Conservation (phyloP, 2,888 invertebrate genomes). For the Nipponacmea schrenckii region DNA sequence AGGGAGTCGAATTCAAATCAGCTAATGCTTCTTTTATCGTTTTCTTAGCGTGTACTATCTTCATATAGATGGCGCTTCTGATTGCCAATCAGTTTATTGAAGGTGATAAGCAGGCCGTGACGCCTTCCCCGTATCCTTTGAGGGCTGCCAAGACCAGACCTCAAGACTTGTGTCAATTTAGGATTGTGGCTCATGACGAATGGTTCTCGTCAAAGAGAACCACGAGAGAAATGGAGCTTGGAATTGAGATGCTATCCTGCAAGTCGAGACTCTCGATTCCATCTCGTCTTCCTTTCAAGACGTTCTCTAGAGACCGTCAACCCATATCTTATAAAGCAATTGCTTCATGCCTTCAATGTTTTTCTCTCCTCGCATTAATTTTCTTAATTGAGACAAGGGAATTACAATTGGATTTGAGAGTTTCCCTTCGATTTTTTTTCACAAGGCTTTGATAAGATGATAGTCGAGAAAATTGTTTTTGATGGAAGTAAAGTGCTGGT, state of each 20-base stretch:
- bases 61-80: slow-evolving; percentile 1
- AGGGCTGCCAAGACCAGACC: slow-evolving; percentile 9
- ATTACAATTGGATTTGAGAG: slow-evolving; percentile 27
- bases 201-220: slow-evolving; percentile 23
- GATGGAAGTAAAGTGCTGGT: slow-evolving; percentile 21
- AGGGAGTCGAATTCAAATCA: slow-evolving; percentile 6
- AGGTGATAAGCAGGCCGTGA: slow-evolving; percentile 8
- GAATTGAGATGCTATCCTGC: slow-evolving; percentile 18
- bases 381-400: slow-evolving; percentile 28
- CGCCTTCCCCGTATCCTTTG: neutral
- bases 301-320: slow-evolving; percentile 7
- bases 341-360: slow-evolving; percentile 24
- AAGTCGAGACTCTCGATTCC: slow-evolving; percentile 14
- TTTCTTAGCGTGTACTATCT: slow-evolving; percentile 7
- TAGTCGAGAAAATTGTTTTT: slow-evolving; percentile 25
- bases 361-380: slow-evolving; percentile 25
- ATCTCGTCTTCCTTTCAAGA: slow-evolving; percentile 17
- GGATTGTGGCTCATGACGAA: slow-evolving; percentile 17
- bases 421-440: slow-evolving; percentile 10
- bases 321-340: slow-evolving; percentile 24
- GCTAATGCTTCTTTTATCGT: slow-evolving; percentile 6
- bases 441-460: slow-evolving; percentile 22
- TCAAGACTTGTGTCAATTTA: slow-evolving; percentile 20
- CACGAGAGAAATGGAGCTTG: slow-evolving; percentile 16
- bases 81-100: slow-evolving; percentile 8